A percentile compares a stretch with the other conserved stretches of the same genome.
Evolutionary conservation across 2,113 vertebrate species (phyloP).

Genomic region (Psephotus haematonotus): DNA sequence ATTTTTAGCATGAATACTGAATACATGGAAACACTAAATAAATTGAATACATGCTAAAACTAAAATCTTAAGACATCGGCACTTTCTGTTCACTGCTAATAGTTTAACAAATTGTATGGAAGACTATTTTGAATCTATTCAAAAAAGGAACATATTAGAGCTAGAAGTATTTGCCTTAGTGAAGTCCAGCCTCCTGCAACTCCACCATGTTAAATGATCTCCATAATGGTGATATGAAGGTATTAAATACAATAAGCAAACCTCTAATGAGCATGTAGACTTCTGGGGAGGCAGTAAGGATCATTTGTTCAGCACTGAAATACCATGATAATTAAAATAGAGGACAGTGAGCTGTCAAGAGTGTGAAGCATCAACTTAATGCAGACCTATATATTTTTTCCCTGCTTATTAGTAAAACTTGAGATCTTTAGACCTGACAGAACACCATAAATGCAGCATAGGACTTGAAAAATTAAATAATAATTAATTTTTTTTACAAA

Average conservation of each 20-base stretch:
- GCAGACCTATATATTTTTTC: not conserved
- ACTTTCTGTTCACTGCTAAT: not conserved
- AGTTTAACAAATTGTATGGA: not conserved
- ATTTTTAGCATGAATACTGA: not conserved
- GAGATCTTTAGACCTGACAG: not conserved
- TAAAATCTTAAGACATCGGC: not conserved
- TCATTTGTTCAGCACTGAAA: not conserved
- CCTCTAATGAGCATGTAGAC: not conserved
- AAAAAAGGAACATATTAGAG: not conserved
- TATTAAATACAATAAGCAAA: not conserved
- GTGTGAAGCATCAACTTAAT: not conserved
- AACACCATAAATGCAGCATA: accelerated
- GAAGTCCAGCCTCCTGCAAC: not conserved
- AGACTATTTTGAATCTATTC: not conserved
- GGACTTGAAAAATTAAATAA: not conserved
- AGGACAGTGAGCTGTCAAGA: not conserved
- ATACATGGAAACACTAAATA: not conserved
- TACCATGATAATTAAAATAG: not conserved
- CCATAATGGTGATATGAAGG: not conserved
- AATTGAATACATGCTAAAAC: not conserved
- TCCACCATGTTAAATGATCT: not conserved
- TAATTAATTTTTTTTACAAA: not conserved
- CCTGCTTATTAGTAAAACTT: not conserved
- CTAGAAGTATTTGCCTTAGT: not conserved
- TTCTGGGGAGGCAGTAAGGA: not conserved